Base-by-base conservation (phyloP, 2,888 invertebrate species). In the Epinotia brunnichana region DNA sequence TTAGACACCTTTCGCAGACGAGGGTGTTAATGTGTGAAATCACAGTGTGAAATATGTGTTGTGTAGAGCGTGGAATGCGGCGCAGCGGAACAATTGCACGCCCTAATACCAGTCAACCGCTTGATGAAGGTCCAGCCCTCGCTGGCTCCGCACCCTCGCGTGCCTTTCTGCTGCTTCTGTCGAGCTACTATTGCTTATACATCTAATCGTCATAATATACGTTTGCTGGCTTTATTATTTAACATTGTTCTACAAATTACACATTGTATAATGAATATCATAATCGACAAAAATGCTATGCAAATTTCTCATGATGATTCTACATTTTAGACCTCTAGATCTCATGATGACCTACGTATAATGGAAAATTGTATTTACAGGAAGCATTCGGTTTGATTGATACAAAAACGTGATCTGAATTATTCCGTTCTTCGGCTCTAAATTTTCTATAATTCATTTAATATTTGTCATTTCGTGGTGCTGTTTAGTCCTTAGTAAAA, bases 101-200 rank as follows among this genome's bases (percentile, higher is more conserved):
- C 87, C 86, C 88, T 92, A 92, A 93, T 93, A 93, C 87, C 92
- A 92, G 92, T 93, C 92, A 93, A 87, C 87, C 88, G 88, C 88
- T 92, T 93, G 92, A 93, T 91, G 91, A 89, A 91, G 92, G 92
- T 93, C 86, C 88, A 79, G 80, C 80, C 79, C 78, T 76, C 77
- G 77, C 78, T 79, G 76, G 76, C 81, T 76, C 78, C 76, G 79
- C 76, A 76, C 77, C 78, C 81, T 79, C 77, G 71, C 79, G 80
- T 81, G 80, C 85, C 82, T 82, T 82, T 85, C 66, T 81, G 81
- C 77, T 79, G 75, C 73, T 77, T 73, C 78, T 75, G 79, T 69
- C 61, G 66, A 64, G 74, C 71, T 70, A 70, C 15, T 54, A 41
- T 54, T 48, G 9, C 17, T 9, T 39, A 39, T 35, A n/a, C 19